phyloP scores from a whole-genome alignment of 2,888 invertebrate species.

The Iphiclides podalirius region DNA sequence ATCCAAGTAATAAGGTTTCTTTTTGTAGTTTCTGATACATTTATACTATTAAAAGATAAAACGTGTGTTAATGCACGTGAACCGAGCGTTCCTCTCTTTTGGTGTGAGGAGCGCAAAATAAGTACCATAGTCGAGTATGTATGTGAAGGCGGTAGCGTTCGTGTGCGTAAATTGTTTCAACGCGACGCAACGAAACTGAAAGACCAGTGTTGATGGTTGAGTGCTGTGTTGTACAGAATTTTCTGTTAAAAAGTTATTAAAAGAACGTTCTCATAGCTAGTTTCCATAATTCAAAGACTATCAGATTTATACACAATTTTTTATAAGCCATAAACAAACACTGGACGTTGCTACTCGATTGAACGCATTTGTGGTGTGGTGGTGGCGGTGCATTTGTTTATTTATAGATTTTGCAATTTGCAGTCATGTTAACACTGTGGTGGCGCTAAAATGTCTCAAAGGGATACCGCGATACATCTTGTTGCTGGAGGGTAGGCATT shows the following conservation, averaged over 20 bases:
- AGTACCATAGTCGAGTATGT: no score
- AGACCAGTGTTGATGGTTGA: constrained; percentile 18
- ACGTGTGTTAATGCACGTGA: constrained; percentile 27
- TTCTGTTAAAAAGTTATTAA: no score
- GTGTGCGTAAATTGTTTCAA: constrained; percentile 42
- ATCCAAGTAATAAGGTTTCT: no score
- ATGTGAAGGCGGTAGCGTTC: not conserved
- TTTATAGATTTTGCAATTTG: constrained; percentile 76
- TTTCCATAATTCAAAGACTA: no score
- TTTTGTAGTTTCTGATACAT: no score
- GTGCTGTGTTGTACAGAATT: constrained; percentile 41
- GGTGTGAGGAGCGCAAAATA: constrained; percentile 29
- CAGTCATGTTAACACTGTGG: constrained; percentile 74
- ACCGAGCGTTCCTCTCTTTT: constrained; percentile 17
- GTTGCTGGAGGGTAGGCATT: constrained; percentile 98
- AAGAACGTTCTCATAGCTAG: no score
- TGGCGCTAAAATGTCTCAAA: constrained; percentile 84
- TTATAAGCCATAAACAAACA: constrained; percentile 22
- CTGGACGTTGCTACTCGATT: constrained; percentile 39
- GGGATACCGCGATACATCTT: constrained; percentile 95
- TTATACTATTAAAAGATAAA: constrained; percentile 14
- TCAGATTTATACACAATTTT: no score
- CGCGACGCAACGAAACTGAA: constrained; percentile 34
- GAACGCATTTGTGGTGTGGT: constrained; percentile 34
- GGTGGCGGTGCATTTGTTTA: constrained; percentile 76